Base-by-base conservation (phyloP, 2,113 vertebrate species). In the Thinocorus orbignyianus region DNA sequence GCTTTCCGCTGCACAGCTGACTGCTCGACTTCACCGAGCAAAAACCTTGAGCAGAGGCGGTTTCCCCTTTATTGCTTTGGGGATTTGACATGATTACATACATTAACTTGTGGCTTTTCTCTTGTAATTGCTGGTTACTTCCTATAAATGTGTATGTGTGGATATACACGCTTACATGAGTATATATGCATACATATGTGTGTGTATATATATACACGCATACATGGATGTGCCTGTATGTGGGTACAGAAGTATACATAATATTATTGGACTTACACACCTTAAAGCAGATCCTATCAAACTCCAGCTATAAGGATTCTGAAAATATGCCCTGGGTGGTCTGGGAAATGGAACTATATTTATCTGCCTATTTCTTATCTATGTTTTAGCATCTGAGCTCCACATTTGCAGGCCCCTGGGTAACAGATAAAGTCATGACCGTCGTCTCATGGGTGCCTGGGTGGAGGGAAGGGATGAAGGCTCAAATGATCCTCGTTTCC, bases 81-180 rank as follows among this genome's bases (percentile, higher is more conserved):
- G 95, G 88, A 90, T 96, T 95, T 80, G 91, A 87, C 48, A 60
- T 86, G 89, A 97, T 95, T 93, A 94, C 37, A 86, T 61, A 81
- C 73, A 79, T 92, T 69, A 83, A 51, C 90, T 93, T 91, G 90
- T 77, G 93, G 95, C 49, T 94, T 95, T 93, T 80, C 95, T 70
- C 57, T 65, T 66, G 92, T 82, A 83, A 94, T 91, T 91, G 84
- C 85, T 88, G 60, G 91, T 89, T 88, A 10, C 39, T 23, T 71
- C 77, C 89, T n/a, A 7, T 60, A 84, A 91, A 81, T 62, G 57
- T 71, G 30, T 41, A 23, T 92, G 72, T 0, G 1, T 76, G 92
- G 89, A 76, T 90, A 37, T 22, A 31, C 8, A n/a, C 28, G 5
- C 44, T 74, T 58, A 49, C 23, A 62, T 7, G 23, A 26, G 30